Percentiles rank a stretch among this genome's conserved stretches.
These are phyloP conservation scores for Noctilio leporinus DNA, from an alignment of 2,113 vertebrate species.

Conservation along the genomic window DNA sequence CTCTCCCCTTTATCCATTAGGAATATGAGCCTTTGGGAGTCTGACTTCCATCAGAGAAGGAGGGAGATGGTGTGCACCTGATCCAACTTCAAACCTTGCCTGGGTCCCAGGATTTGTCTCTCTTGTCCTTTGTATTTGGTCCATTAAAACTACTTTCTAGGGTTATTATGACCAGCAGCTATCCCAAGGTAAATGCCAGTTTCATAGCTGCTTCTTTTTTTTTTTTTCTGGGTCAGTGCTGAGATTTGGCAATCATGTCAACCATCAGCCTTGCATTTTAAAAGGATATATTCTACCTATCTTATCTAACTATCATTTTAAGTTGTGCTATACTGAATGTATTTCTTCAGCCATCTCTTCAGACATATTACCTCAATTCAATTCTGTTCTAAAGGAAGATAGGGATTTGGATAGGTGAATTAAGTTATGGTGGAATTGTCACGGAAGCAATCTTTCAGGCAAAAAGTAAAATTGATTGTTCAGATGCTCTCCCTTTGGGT, in stretches of 20 bases:
- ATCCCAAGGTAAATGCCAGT: not conserved
- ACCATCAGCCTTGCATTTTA: not conserved
- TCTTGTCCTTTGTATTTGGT: not conserved
- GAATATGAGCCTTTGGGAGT: not conserved
- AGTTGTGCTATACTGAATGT: not conserved
- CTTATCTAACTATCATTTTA: not conserved
- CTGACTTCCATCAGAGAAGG: not conserved
- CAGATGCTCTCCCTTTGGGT: not conserved
- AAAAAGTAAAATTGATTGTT: not conserved
- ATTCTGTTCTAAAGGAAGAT: not conserved
- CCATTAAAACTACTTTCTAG: not conserved
- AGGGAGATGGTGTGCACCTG: not conserved
- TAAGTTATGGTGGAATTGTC: not conserved
- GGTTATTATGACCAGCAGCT: not conserved
- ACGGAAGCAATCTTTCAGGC: not conserved
- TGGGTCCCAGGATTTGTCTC: not conserved
- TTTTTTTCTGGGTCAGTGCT: not conserved
- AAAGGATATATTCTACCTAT: not conserved
- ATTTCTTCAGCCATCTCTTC: not conserved
- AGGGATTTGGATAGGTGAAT: not conserved
- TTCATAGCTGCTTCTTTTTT: not conserved
- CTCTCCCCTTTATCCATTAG: not conserved
- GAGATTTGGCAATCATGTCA: not conserved
- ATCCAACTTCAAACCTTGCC: not conserved
- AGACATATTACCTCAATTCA: not conserved